Evolutionary conservation across 2,113 vertebrate genomes (phyloP), one percentile per base, ranked within the genome.

Genomic region (Myotis lucifugus): DNA sequence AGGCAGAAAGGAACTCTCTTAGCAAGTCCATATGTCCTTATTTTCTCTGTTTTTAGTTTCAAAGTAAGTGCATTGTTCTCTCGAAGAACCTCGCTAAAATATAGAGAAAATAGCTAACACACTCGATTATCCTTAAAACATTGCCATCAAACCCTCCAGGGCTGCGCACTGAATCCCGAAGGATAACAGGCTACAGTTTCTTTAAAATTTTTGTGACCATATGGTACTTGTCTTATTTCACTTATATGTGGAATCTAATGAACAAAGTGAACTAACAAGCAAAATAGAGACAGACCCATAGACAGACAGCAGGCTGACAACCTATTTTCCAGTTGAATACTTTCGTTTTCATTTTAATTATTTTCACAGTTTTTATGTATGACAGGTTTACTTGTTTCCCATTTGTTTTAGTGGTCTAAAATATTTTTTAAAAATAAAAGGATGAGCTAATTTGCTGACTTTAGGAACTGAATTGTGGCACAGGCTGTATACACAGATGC

Each of bases 21-120:
- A 23, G 59, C 46, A 84, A 87, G 85, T 93, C 61, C 17, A 19
- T 85, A 93, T 72, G 91, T 92, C 48, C 40, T 78, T 87, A 89
- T 81, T 95, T 95, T 81, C 77, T 88, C 67, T 34, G 34, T 52
- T 81, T 96, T 85, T 79, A 66, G 56, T 86, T 90, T 93, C 59
- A 88, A 94, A 92, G 46, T 61, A 95, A 91, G 8, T 70, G 54
- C 40, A 52, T 18, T 59, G 5, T 23, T 81, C 94, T 67, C 79
- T 72, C 9, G 8, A 42, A 73, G 81, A 91, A 21, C 50, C 3
- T 90, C 10, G 56, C 21, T 34, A 88, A 95, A 79, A 76, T 76
- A 81, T 9, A 27, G 59, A 42, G 11, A 72, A 89, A 91, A 87
- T 74, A 69, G 29, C n/a, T 66, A 84, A 67, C 69, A 94, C 17